A percentile compares a stretch with the other conserved stretches of the same genome.
These are phyloP conservation scores for Aphelinus certus DNA, from an alignment of 1,140 invertebrate genomes.

Conservation along the genomic window DNA sequence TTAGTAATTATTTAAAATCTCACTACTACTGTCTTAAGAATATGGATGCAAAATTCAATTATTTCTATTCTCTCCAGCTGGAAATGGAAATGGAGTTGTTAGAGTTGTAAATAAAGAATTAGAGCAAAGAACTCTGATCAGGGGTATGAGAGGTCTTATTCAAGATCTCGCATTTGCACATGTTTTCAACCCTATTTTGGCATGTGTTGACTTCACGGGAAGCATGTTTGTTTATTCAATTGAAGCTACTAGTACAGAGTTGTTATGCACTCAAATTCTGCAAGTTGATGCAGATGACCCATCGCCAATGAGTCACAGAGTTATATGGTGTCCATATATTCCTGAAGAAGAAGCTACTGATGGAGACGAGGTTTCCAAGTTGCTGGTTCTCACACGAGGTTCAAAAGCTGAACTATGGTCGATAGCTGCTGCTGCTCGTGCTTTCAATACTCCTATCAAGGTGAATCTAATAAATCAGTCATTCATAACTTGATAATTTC, in stretches of 20 bases:
- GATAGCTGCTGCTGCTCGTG: slow-evolving; percentile 52
- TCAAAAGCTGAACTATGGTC: slow-evolving; percentile 72
- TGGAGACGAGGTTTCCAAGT: slow-evolving; percentile 76
- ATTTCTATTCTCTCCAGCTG: slow-evolving; percentile 59
- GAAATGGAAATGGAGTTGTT: slow-evolving; percentile 79
- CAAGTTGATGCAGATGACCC: slow-evolving; percentile 62
- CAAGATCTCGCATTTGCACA: slow-evolving; percentile 91
- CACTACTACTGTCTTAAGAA: too few relatives aligned
- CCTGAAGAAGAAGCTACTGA: slow-evolving; percentile 72
- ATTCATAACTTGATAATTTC: too few relatives aligned
- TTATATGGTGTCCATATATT: slow-evolving; percentile 94
- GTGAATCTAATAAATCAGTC: slow-evolving; percentile 36
- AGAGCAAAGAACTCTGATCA: slow-evolving; percentile 82
- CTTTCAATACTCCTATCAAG: slow-evolving; percentile 51
- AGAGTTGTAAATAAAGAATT: slow-evolving; percentile 82
- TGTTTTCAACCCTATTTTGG: slow-evolving; percentile 80
- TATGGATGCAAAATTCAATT: slow-evolving; percentile 82
- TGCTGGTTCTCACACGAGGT: slow-evolving; percentile 84
- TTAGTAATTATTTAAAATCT: slow-evolving; percentile 54
- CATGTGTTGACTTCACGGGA: slow-evolving; percentile 85
- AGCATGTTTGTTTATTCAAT: slow-evolving; percentile 85
- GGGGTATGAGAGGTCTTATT: slow-evolving; percentile 85
- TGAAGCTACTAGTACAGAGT: slow-evolving; percentile 69
- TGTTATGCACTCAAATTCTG: slow-evolving; percentile 68
- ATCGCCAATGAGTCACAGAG: slow-evolving; percentile 65